phyloP scores from a whole-genome alignment of 2,797 vertebrate species.

The Cuculus canorus region DNA sequence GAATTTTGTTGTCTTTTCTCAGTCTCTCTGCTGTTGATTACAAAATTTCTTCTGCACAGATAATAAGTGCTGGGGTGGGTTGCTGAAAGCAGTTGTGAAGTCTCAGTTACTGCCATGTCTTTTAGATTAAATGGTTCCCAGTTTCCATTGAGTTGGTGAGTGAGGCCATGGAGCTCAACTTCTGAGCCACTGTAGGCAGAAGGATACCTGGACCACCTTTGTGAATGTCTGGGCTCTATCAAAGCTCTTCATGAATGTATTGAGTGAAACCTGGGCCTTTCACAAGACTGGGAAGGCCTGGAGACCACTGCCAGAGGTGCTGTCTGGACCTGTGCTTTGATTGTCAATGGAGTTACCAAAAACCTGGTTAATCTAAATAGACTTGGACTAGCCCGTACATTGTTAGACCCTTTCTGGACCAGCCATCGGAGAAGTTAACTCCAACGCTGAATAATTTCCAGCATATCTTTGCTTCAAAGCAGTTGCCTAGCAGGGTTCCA shows the following conservation, averaged over 20 bases:
- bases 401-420: neutral
- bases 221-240: neutral
- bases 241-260: neutral
- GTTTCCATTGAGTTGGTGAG: neutral
- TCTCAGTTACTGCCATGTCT: neutral
- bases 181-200: neutral
- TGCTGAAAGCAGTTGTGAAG: neutral
- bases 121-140: neutral
- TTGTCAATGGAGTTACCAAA: neutral
- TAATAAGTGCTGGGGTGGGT: neutral
- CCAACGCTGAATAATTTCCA: neutral
- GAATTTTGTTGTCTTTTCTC: neutral
- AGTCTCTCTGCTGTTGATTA: neutral
- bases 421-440: neutral
- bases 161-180: accelerated
- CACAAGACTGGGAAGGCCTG: neutral
- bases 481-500: neutral
- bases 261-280: neutral
- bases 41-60: neutral
- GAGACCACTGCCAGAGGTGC: neutral
- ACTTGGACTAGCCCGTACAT: neutral
- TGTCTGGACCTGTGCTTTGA: neutral
- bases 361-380: neutral
- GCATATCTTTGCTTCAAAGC: neutral
- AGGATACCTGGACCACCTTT: no score